Evolutionary conservation across 2,888 invertebrate species (phyloP).

Genomic region (Osmoderma eremita): DNA sequence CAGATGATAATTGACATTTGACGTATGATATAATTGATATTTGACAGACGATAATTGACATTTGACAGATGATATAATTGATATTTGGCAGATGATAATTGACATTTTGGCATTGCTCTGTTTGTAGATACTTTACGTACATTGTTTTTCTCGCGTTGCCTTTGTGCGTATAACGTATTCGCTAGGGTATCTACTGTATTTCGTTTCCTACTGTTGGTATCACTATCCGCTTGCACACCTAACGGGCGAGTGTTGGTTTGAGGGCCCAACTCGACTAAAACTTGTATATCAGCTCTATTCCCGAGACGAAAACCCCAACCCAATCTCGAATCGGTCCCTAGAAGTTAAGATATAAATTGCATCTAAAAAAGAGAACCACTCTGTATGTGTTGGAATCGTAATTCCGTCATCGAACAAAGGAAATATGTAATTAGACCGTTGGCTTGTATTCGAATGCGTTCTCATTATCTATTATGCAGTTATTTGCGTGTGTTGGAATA

Average conservation of each 20-base stretch:
- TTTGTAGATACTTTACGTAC: neutral
- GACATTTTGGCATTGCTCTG: conserved; percentile 18
- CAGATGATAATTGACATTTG: too few relatives aligned
- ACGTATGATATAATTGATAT: too few relatives aligned
- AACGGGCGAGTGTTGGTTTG: conserved; percentile 77
- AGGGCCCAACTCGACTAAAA: conserved; percentile 79
- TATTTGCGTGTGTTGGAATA: too few relatives aligned
- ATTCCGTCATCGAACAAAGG: too few relatives aligned
- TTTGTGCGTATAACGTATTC: conserved; percentile 59
- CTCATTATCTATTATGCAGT: too few relatives aligned
- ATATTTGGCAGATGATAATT: too few relatives aligned
- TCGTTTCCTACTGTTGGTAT: conserved; percentile 61
- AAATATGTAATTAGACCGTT: too few relatives aligned
- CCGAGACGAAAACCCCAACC: conserved; percentile 84
- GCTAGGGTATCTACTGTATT: conserved; percentile 62
- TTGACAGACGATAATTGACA: too few relatives aligned
- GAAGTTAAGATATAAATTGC: conserved; percentile 46
- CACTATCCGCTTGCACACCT: conserved; percentile 61
- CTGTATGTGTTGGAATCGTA: neutral
- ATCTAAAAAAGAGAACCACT: too few relatives aligned
- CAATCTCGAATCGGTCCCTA: conserved; percentile 81
- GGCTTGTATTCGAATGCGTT: too few relatives aligned
- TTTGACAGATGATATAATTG: too few relatives aligned
- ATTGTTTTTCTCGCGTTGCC: conserved; percentile 62
- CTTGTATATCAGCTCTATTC: conserved; percentile 82